Percentiles rank a stretch among this genome's conserved stretches.
phyloP scores from a whole-genome alignment of 2,888 invertebrate genomes.

The Scrobipalpa atriplicella region DNA sequence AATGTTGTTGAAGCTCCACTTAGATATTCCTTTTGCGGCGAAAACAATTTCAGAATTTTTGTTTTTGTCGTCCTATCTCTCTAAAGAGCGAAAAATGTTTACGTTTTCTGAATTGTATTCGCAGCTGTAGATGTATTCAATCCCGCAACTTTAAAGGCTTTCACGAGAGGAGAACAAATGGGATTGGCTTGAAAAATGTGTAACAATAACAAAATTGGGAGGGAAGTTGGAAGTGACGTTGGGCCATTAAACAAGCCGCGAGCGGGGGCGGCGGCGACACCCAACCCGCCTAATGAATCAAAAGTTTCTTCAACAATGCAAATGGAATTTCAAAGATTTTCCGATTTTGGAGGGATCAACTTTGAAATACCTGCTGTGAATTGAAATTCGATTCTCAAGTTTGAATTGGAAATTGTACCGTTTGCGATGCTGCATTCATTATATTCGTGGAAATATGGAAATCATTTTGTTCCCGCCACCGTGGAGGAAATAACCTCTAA shows the following conservation, averaged over 20 bases:
- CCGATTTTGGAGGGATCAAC: conserved; percentile 30
- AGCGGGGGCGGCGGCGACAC: conserved; percentile 39
- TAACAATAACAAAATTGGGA: conserved; percentile 65
- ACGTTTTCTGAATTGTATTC: conserved; percentile 24
- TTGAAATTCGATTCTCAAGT: conserved; percentile 23
- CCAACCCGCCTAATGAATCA: conserved; percentile 59
- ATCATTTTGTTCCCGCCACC: conserved; percentile 23
- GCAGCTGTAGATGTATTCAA: conserved; percentile 48
- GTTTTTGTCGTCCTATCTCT: conserved; percentile 12
- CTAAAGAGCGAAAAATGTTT: conserved; percentile 21
- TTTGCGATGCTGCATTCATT: conserved; percentile 11
- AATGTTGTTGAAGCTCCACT: conserved; percentile 21
- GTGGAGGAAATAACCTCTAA: background rate
- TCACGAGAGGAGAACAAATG: conserved; percentile 60
- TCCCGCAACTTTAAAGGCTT: conserved; percentile 56
- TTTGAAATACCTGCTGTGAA: conserved; percentile 29
- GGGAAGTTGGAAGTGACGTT: conserved; percentile 67
- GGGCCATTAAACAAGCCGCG: conserved; percentile 60
- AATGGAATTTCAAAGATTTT: conserved; percentile 48
- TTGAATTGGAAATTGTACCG: conserved; percentile 17
- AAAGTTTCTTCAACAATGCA: conserved; percentile 52
- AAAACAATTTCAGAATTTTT: conserved; percentile 22
- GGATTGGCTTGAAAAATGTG: conserved; percentile 68
- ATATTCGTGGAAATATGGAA: conserved; percentile 16
- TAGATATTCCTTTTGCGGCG: conserved; percentile 19